Base-by-base conservation (phyloP, 1,140 invertebrate genomes). In the Notospermus geniculatus region DNA sequence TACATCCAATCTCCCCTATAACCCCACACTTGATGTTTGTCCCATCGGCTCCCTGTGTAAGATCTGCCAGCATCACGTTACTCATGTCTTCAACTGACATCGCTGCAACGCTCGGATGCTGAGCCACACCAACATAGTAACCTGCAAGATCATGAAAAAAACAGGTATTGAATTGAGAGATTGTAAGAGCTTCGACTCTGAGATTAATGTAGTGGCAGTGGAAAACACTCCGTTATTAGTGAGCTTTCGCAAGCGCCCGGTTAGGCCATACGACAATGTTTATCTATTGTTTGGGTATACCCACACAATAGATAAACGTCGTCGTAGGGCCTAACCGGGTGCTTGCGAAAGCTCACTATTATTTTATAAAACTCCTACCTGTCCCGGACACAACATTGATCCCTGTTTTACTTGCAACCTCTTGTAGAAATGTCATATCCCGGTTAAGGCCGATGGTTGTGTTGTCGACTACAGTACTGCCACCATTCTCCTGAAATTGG, bases 1-100 rank as follows among this genome's bases (percentile, higher is more conserved):
- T 83, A 67, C 89, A 91, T 2, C 88, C 91, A 56, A 93, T 86
- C 82, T 93, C 91, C 23, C 91, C 91, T 69, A 93, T 89, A 58
- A 91, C 87, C 19, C 91, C 91, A 70, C 89, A 89, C 71, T 87
- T 89, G 0, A 91, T 83, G 15, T 77, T 73, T 0, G 80, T 77
- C 55, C 81, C 77, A 13, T 85, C 85, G 62, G 84, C 85, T 1
- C 88, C 88, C 1, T 75, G 74, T 0, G 82, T 82, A 46, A 91
- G 70, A 62, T 91, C 89, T 27, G 75, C 71, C 27, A 80, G 62
- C 77, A 90, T 89, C n/a, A 83, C 67, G 11, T 86, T 71, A 60
- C 84, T 84, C 71, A 90, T 80, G 23, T 86, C 70, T 73, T 91
- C 89, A 7, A 81, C 78, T 0, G 74, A 78, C n/a, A 71, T 70